Evolutionary conservation across 2,888 invertebrate genomes (phyloP).

Genomic region (Anoncus sp.): DNA sequence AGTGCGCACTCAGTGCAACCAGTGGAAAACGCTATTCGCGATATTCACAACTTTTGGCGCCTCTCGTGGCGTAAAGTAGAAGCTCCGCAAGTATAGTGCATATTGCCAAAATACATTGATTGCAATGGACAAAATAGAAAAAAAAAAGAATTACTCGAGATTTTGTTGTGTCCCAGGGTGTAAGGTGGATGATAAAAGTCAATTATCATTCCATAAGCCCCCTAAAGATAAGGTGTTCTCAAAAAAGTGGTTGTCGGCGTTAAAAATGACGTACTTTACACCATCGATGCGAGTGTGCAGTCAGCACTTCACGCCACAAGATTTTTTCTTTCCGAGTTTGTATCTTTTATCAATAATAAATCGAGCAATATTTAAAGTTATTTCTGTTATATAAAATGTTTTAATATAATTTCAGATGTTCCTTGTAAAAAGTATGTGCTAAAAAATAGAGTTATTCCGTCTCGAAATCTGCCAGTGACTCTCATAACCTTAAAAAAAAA

Average conservation of each 20-base stretch:
- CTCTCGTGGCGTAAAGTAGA: background rate
- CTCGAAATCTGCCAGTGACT: no score
- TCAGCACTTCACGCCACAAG: background rate
- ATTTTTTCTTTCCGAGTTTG: constrained; percentile 1
- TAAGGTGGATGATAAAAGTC: background rate
- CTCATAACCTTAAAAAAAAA: no score
- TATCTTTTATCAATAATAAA: background rate
- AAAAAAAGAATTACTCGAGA: background rate
- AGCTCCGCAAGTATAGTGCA: constrained; percentile 26
- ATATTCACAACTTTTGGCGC: background rate
- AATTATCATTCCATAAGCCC: constrained; percentile 1
- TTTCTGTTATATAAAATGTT: background rate
- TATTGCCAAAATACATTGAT: constrained; percentile 28
- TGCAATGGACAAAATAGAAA: background rate
- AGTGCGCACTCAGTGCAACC: no score
- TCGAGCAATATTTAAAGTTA: background rate
- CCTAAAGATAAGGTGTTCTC: background rate
- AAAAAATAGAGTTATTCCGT: no score
- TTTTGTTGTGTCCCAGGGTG: background rate
- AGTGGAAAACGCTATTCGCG: no score
- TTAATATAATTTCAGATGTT: background rate
- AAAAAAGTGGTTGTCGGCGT: background rate
- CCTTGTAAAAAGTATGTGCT: no score
- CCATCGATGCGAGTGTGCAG: background rate
- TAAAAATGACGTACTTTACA: background rate